These are phyloP conservation scores for Mnemiopsis leidyi DNA, from an alignment of 37 sponge, comb jelly and placozoan genomes.

Conservation along the genomic window DNA sequence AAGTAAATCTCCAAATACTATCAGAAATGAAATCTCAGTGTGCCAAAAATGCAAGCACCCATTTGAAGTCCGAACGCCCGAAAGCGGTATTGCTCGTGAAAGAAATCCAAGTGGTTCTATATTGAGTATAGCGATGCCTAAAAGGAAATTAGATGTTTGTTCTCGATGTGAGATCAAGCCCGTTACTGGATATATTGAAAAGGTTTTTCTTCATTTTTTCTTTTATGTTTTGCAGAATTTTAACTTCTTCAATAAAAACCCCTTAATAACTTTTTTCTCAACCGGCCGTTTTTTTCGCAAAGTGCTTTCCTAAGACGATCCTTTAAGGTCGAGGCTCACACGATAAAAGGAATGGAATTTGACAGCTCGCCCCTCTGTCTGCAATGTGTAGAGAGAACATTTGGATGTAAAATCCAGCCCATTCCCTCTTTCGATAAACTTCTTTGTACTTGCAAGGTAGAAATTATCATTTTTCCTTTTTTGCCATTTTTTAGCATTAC, in stretches of 20 bases:
- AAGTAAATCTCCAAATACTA: background rate
- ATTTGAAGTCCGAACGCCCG: background rate
- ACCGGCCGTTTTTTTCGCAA: too few species aligned
- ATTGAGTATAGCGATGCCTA: background rate
- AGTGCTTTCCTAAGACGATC: too few species aligned
- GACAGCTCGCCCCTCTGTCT: background rate
- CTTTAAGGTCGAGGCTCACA: background rate
- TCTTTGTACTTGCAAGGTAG: background rate
- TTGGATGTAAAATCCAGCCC: background rate
- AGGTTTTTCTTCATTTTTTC: background rate
- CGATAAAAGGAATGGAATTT: background rate
- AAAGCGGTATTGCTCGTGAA: background rate
- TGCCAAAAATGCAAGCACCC: background rate
- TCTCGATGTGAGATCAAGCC: background rate
- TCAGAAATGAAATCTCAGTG: background rate
- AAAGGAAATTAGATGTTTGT: background rate
- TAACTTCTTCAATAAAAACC: too few species aligned
- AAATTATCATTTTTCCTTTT: background rate
- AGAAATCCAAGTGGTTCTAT: background rate
- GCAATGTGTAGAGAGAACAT: background rate
- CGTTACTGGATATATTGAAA: background rate
- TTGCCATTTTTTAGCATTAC: background rate
- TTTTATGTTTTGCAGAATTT: background rate
- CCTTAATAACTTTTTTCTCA: too few species aligned
- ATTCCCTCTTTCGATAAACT: background rate